These are phyloP conservation scores for Spatulosminthurus flaviceps DNA, from an alignment of 2,888 invertebrate species.

Conservation along the genomic window DNA sequence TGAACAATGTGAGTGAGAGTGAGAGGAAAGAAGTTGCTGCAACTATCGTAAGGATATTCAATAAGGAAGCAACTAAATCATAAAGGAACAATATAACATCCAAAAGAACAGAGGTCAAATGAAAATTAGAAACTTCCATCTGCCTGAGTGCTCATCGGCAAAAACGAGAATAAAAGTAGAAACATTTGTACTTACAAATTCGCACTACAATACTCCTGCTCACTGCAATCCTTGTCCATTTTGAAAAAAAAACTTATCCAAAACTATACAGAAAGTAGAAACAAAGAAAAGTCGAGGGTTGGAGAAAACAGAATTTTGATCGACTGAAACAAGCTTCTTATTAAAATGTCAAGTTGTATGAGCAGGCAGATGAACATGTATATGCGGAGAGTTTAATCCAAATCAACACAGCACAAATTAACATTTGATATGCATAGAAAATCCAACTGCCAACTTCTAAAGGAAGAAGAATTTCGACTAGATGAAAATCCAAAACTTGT, in stretches of 20 bases:
- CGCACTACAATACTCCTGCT: constrained; percentile 36
- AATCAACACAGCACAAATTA: too few species aligned
- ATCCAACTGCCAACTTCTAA: too few species aligned
- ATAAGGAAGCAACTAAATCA: background rate
- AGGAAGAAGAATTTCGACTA: too few species aligned
- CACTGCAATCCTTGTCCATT: constrained; percentile 33
- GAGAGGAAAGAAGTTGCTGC: too few species aligned
- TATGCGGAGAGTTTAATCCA: too few species aligned
- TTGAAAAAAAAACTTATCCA: constrained; percentile 18
- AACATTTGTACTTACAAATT: constrained; percentile 32
- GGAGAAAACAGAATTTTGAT: constrained; percentile 5
- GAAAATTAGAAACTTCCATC: constrained; percentile 12
- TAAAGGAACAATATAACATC: background rate
- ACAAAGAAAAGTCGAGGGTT: background rate
- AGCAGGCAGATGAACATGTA: too few species aligned
- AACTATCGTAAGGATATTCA: too few species aligned
- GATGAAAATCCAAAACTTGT: too few species aligned
- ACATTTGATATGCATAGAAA: too few species aligned
- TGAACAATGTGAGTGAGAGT: too few species aligned
- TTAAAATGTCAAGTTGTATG: too few species aligned
- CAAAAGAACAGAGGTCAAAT: background rate
- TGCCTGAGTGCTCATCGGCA: constrained; percentile 28
- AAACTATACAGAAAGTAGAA: constrained; percentile 9
- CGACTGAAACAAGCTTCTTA: background rate
- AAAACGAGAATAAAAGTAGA: background rate